Conservation (phyloP, 2,797 vertebrate genomes). For the Melanotaenia boesemani region DNA sequence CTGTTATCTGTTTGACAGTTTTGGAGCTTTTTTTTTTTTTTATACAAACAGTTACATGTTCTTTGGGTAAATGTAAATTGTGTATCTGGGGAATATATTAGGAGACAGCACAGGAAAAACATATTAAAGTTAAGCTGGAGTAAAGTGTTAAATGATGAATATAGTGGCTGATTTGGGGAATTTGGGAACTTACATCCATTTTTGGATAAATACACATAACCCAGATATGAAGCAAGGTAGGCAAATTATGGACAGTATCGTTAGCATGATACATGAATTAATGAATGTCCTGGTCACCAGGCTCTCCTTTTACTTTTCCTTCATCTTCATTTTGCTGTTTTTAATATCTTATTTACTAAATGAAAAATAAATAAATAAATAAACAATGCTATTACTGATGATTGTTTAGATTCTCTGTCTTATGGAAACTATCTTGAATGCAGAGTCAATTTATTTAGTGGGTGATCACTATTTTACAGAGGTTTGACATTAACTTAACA, state of each 20-base stretch:
- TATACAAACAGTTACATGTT: constrained; percentile 16
- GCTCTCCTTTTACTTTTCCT: not conserved
- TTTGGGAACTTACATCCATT: not conserved
- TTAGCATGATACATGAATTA: not conserved
- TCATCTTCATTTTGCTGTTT: not conserved
- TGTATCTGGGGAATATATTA: constrained; percentile 15
- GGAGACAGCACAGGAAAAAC: constrained; percentile 1
- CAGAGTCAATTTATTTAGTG: no score
- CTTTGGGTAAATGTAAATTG: constrained; percentile 33
- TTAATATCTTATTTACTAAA: not conserved
- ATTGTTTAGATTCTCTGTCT: not conserved
- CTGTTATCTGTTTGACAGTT: constrained; percentile 17
- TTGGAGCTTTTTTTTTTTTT: constrained; percentile 51
- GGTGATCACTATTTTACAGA: no score
- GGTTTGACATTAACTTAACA: not conserved
- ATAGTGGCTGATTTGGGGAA: not conserved
- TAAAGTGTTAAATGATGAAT: not conserved
- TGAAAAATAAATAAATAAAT: not conserved
- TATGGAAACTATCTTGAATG: not conserved
- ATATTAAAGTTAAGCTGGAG: no score
- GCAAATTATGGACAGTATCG: not conserved
- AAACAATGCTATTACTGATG: not conserved
- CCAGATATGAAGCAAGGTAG: not conserved
- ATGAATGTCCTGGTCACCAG: not conserved
- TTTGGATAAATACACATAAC: not conserved